A percentile compares a stretch with the other conserved stretches of the same genome.
These are phyloP conservation scores for Lycaena phlaeas DNA, from an alignment of 2,888 invertebrate species.

Conservation along the genomic window DNA sequence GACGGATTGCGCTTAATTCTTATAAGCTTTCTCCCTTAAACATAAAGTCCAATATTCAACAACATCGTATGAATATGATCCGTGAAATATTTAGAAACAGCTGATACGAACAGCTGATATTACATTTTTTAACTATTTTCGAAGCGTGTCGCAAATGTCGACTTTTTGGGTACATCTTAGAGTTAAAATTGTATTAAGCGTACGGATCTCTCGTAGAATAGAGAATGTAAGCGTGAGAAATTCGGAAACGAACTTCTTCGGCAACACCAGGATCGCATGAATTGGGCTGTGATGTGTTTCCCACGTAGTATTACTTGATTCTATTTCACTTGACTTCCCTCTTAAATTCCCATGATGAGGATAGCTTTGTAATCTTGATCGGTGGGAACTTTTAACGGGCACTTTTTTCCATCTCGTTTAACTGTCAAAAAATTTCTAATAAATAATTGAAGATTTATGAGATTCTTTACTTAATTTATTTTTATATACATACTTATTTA, in stretches of 20 bases:
- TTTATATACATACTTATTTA: no score
- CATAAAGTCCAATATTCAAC: constrained; percentile 14
- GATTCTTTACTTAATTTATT: no score
- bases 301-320: constrained; percentile 22
- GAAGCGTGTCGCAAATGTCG: background rate
- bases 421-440: no score
- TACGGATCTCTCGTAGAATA: constrained; percentile 28
- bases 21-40: no score
- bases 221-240: constrained; percentile 65
- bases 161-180: background rate
- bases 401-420: background rate
- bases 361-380: background rate
- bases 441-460: no score
- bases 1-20: no score
- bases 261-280: constrained; percentile 51
- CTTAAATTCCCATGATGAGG: background rate
- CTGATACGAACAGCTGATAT: constrained; percentile 9
- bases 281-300: constrained; percentile 30
- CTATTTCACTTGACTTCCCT: constrained; percentile 2
- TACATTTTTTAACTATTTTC: constrained; percentile 6
- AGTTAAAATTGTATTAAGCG: background rate
- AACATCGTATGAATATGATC: constrained; percentile 23
- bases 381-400: constrained; percentile 1
- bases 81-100: constrained; percentile 31
- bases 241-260: constrained; percentile 69